Conservation (phyloP, 2,797 vertebrate genomes). For the Anolis apletophallus region DNA sequence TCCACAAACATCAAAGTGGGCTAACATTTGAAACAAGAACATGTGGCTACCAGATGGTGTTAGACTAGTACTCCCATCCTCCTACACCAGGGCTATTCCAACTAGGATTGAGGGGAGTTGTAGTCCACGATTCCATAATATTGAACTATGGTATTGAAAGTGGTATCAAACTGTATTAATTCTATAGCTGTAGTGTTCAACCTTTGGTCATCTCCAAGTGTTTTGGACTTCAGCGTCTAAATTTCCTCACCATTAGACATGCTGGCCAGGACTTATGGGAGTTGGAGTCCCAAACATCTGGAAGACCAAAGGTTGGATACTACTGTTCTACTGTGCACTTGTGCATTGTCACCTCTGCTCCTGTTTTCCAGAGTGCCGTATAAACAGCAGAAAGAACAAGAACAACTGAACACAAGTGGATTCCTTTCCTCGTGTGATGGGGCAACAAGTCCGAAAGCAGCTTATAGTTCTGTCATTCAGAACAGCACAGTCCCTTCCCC, state of each 20-base stretch:
- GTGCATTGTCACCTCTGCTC: not conserved
- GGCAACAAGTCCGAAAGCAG: not conserved
- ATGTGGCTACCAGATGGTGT: not conserved
- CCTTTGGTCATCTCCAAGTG: not conserved
- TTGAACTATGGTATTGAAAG: no score
- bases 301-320: not conserved
- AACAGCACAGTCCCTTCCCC: no score
- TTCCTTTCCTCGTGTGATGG: no score
- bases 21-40: not conserved
- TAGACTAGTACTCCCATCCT: not conserved
- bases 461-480: no score
- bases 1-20: not conserved
- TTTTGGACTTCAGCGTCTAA: not conserved
- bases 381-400: not conserved
- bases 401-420: no score
- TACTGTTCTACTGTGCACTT: not conserved
- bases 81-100: not conserved
- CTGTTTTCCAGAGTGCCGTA: no score
- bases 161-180: no score
- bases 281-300: not conserved
- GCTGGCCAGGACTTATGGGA: not conserved
- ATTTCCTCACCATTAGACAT: no score
- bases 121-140: not conserved
- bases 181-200: not conserved
- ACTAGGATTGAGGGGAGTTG: not conserved